Evolutionary conservation across 2,888 invertebrate species (phyloP), one percentile per base, ranked within the genome.

Genomic region (Drosophila affinis): DNA sequence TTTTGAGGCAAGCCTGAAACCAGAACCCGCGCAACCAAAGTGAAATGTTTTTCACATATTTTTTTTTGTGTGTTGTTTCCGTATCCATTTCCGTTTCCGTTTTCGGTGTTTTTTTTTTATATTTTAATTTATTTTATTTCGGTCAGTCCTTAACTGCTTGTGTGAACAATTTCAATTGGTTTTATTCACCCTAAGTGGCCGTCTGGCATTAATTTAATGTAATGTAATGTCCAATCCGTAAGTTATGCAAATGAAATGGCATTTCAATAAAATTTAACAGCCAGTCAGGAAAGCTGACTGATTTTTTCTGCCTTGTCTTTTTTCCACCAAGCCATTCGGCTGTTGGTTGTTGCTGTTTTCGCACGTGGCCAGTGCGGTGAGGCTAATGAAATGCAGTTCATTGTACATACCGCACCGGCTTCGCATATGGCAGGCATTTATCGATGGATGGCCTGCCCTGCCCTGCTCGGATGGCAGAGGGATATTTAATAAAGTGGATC

Each of bases 161-260:
- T 55, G 47, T 58, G 51, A 72, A 59, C 71, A 72, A 53, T 72
- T 76, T 67, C 59, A 87, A 87, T 87, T 81, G 87, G 78, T 84
- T 81, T 81, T 52, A 78, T 81, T 77, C 58, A 47, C 57, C 44
- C 57, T 68, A 82, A 85, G 79, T 85, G 79, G 68, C 85, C 77
- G 75, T 72, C 69, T 77, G 86, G 73, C 65, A 63, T 77, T 82
- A 73, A 82, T 78, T 70, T 76, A 72, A 82, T 77, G 73, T 67
- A 72, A 68, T 68, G 64, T 48, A 34, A 69, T 51, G 57, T 39
- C 32, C 32, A 54, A 24, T 54, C 45, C 49, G 64, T 68, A 79
- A 81, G 78, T 75, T 87, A 87, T 87, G 88, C 79, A 82, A 85
- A 85, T 82, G 54, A 72, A 87, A 74, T 69, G 70, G 59, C 48